These are phyloP conservation scores for Stenotaenia linearis DNA, from an alignment of 2,888 invertebrate genomes.

Conservation along the genomic window DNA sequence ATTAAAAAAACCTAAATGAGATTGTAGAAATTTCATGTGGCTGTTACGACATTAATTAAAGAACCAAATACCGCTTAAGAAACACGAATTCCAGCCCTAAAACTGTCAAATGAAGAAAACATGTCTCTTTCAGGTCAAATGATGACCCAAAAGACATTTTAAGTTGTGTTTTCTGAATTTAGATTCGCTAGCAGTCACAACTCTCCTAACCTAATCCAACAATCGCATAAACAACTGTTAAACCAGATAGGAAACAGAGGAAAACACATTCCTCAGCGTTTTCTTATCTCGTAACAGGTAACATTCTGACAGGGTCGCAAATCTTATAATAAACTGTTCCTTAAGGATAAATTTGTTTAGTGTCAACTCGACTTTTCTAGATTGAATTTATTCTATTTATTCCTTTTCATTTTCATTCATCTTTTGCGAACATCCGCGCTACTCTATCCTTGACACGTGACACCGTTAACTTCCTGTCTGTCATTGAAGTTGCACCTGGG, in stretches of 20 bases:
- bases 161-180: background rate
- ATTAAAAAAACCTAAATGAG: no score
- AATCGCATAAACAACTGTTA: background rate
- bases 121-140: background rate
- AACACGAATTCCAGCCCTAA: background rate
- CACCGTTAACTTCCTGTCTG: conserved; percentile 17
- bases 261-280: background rate
- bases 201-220: background rate
- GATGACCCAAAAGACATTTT: conserved; percentile 7
- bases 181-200: background rate
- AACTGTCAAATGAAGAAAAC: background rate
- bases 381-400: background rate
- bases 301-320: background rate
- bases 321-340: no score
- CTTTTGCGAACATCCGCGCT: background rate
- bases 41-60: background rate
- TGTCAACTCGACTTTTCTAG: background rate
- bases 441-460: background rate
- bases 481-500: conserved; percentile 7
- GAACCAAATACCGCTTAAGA: background rate
- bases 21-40: no score
- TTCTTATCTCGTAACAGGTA: background rate
- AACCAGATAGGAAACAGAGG: background rate
- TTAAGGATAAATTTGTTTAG: background rate
- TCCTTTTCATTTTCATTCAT: background rate